phyloP scores from a whole-genome alignment of 2,113 vertebrate genomes.

The Phodopus roborovskii region DNA sequence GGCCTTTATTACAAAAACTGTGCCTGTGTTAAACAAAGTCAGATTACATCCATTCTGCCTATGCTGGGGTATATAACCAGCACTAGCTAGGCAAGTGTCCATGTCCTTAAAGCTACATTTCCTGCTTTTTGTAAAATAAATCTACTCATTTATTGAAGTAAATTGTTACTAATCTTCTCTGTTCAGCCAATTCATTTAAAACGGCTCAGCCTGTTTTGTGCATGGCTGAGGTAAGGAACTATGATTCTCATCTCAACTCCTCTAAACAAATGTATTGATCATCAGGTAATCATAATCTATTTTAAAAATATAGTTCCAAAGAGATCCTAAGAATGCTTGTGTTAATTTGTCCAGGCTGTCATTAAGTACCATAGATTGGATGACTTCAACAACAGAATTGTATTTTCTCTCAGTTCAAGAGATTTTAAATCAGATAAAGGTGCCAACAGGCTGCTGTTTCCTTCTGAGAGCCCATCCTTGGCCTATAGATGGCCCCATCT shows the following conservation, averaged over 20 bases:
- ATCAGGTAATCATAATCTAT: background rate
- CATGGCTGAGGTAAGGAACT: background rate
- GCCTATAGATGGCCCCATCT: too few relatives aligned
- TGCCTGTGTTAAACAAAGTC: background rate
- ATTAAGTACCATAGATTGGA: background rate
- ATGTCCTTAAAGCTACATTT: background rate
- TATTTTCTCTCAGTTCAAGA: background rate
- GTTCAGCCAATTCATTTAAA: background rate
- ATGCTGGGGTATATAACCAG: background rate
- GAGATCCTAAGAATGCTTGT: background rate
- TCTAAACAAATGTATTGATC: background rate
- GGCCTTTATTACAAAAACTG: constrained; percentile 8
- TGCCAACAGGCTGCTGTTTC: background rate
- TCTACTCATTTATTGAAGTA: background rate
- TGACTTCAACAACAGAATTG: background rate
- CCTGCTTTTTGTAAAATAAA: background rate
- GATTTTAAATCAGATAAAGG: background rate
- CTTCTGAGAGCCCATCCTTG: background rate
- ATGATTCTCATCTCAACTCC: background rate
- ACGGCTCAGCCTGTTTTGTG: background rate
- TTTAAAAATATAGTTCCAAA: background rate
- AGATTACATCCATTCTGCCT: background rate
- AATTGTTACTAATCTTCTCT: background rate
- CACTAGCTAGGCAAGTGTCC: background rate
- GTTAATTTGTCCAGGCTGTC: background rate